Conservation (phyloP, 2,113 vertebrate species). For the Callipepla californica region DNA sequence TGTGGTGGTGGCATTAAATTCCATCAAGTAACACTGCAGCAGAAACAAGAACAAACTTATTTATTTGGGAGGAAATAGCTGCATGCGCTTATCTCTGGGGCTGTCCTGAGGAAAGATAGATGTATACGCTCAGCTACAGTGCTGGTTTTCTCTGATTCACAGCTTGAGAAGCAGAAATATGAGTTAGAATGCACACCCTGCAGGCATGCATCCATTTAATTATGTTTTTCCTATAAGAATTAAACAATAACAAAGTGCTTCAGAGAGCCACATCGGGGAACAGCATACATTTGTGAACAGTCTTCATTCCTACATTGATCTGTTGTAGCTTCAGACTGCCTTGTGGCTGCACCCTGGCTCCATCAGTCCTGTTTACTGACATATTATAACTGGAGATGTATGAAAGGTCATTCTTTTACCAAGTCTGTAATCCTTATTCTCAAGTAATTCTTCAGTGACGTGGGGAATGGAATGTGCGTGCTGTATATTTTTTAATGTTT, state of each 20-base stretch:
- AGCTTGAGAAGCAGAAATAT: neutral
- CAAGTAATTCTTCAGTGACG: neutral
- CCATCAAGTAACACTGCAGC: neutral
- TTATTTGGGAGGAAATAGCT: neutral
- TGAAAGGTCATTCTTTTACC: neutral
- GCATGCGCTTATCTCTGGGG: neutral
- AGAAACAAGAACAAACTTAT: neutral
- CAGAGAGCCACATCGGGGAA: neutral
- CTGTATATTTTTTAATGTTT: neutral
- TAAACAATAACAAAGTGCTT: neutral
- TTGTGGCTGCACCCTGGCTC: neutral
- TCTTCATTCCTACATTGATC: neutral
- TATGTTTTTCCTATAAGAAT: neutral
- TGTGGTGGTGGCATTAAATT: neutral
- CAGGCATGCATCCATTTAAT: neutral
- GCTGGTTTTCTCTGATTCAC: neutral
- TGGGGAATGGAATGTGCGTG: neutral
- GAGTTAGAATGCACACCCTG: neutral
- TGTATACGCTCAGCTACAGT: neutral
- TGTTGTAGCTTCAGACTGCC: neutral
- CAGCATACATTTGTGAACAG: neutral
- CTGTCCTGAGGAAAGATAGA: neutral
- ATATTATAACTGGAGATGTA: neutral
- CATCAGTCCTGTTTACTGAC: neutral
- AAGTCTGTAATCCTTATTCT: neutral